Evolutionary conservation across 92 coral and sea anemone species (phyloP).

Genomic region (Paragorgia papillata): DNA sequence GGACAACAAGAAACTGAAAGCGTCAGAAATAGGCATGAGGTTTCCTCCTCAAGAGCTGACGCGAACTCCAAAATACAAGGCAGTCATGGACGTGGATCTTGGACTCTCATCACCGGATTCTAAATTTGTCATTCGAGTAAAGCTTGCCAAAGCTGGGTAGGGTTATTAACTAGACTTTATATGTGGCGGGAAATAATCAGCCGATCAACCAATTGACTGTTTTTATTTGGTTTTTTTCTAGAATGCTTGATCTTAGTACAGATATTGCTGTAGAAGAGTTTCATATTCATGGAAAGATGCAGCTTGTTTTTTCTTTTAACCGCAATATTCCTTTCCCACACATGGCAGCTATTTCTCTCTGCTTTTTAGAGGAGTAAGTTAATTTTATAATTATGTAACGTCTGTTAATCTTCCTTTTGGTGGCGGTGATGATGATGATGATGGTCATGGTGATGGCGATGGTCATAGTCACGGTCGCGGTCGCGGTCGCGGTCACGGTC

Average conservation of each 20-base stretch:
- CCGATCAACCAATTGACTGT: too few relatives aligned
- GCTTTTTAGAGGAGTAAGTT: conserved; percentile 79
- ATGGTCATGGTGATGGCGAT: too few relatives aligned
- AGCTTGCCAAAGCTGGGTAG: conserved; percentile 81
- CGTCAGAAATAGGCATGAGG: conserved; percentile 72
- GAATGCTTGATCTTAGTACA: conserved; percentile 71
- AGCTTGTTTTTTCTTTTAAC: conserved; percentile 69
- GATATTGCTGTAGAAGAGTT: conserved; percentile 83
- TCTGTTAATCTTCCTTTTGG: neutral
- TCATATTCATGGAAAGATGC: conserved; percentile 76
- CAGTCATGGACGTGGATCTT: conserved; percentile 70
- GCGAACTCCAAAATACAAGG: conserved; percentile 69
- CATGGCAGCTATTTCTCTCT: conserved; percentile 73
- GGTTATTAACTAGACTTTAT: too few relatives aligned
- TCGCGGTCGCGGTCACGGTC: too few relatives aligned
- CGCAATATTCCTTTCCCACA: conserved; percentile 80
- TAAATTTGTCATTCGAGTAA: conserved; percentile 69
- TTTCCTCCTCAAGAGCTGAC: conserved; percentile 76
- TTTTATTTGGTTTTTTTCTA: conserved; percentile 42
- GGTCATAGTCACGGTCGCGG: too few relatives aligned
- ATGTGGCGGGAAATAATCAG: too few relatives aligned
- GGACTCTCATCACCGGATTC: conserved; percentile 86
- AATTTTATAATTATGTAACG: neutral
- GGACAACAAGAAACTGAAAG: conserved; percentile 67
- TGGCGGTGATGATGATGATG: too few relatives aligned